phyloP scores from a whole-genome alignment of 2,797 vertebrate genomes.

The Brotula barbata region DNA sequence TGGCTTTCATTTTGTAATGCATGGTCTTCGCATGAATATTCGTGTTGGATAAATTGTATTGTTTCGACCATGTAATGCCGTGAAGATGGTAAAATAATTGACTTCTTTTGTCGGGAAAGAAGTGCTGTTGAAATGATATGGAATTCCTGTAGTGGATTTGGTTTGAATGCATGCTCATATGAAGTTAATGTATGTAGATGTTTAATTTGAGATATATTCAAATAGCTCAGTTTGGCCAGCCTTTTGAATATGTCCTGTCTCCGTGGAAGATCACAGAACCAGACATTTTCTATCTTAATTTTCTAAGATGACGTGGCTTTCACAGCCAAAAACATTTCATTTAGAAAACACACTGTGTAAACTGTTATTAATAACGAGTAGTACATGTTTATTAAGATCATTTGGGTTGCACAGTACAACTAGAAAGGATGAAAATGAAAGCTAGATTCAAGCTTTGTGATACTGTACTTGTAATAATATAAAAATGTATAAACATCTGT shows the following conservation, averaged over 20 bases:
- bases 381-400: background rate
- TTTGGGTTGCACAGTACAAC: background rate
- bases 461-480: too few species aligned
- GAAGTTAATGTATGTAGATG: background rate
- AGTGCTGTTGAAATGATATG: slow-evolving; percentile 27
- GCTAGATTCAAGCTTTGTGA: background rate
- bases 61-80: slow-evolving; percentile 20
- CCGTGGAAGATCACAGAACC: background rate
- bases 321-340: too few species aligned
- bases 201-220: background rate
- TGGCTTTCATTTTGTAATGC: slow-evolving; percentile 43
- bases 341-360: background rate
- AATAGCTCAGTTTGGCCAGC: slow-evolving; percentile 17
- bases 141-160: background rate
- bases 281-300: too few species aligned
- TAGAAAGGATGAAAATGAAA: background rate
- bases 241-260: slow-evolving; percentile 33
- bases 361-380: background rate
- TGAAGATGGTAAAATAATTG: slow-evolving; percentile 30
- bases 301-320: too few species aligned
- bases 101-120: slow-evolving; percentile 54
- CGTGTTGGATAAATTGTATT: slow-evolving; percentile 6
- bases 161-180: slow-evolving; percentile 29
- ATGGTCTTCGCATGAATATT: slow-evolving; percentile 55
- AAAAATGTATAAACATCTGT: too few species aligned